A percentile compares a stretch with the other conserved stretches of the same genome.
Conservation (phyloP, 2,113 vertebrate genomes). For the Beaufortia kweichowensis region DNA sequence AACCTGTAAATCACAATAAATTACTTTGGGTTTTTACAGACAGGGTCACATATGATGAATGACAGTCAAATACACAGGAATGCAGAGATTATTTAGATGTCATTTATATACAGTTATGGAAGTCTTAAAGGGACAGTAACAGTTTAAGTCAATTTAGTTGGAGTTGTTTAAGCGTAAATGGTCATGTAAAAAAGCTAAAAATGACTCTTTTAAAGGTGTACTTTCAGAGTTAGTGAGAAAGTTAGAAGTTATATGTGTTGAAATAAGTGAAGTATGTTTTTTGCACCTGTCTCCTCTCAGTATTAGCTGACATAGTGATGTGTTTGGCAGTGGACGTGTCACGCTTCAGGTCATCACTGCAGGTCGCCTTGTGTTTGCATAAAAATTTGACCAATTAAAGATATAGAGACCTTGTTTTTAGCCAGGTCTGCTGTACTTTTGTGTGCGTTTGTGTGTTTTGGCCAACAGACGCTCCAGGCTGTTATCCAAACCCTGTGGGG, state of each 20-base stretch:
- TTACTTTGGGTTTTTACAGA: too few species aligned
- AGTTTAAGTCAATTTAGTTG: too few species aligned
- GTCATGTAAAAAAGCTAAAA: too few species aligned
- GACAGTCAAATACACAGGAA: too few species aligned
- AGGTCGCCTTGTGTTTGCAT: constrained; percentile 10
- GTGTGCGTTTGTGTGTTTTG: constrained; percentile 9
- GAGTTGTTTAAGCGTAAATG: too few species aligned
- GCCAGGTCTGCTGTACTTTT: not conserved
- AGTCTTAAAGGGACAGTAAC: too few species aligned
- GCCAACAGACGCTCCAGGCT: not conserved
- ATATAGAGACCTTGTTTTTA: constrained; percentile 18
- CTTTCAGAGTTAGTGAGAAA: not conserved
- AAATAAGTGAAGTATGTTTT: not conserved
- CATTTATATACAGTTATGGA: too few species aligned
- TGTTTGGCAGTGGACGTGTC: not conserved
- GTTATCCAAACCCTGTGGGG: constrained; percentile 25
- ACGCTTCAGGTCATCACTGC: constrained; percentile 4
- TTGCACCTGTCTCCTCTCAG: constrained; percentile 24
- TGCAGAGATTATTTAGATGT: too few species aligned
- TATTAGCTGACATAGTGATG: not conserved
- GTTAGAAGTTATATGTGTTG: not conserved
- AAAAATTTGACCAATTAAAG: constrained; percentile 30
- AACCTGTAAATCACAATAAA: too few species aligned
- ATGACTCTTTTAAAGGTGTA: not conserved
- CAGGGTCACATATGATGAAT: too few species aligned